Base-by-base conservation (phyloP, 2,888 invertebrate species). In the Netelia melanura region DNA sequence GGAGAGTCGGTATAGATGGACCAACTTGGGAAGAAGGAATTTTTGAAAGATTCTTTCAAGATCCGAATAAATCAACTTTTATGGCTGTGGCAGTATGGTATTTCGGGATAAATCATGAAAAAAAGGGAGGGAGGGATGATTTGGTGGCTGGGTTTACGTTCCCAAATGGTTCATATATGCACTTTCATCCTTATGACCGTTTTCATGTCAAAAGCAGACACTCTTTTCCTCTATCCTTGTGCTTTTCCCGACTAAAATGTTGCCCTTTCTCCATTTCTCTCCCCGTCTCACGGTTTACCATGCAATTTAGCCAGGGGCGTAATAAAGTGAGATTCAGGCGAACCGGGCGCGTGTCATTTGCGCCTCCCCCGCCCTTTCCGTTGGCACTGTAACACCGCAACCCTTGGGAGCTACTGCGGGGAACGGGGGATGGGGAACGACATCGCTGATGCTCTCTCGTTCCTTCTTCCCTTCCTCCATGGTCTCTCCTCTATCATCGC, bases 331-430 rank as follows among this genome's bases (percentile, higher is more conserved):
- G 70, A 78, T 82, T 79, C 70, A 56, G 61, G 21, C 23, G 62
- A 62, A 68, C 61, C 10, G 58, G 62, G 71, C 81, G 84, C 65
- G 72, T 81, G 74, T 67, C 84, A 70, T 83, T 83, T 80, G 70
- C 65, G 74, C 80, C 44, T 64, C 64, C 56, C 48, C 65, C 38
- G 6, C 6, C 6, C 38, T 38, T 38, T 6, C 64, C 76, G 56
- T 43, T 62, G 62, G 38, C 62, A 48, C 72, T 30, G 71, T 72
- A 76, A 44, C 71, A n/a, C 52, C 56, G n/a, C 65, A 77, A 25
- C 79, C 81, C 64, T 74, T 44, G 72, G 67, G 56, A 74, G 70
- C 54, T 30, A 38, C 38, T 38, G 54, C 9, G 68, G 54, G 68
- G 54, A 11, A 38, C 48, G 67, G 54, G 65, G 25, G 52, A 72